These are phyloP conservation scores for Melanotaenia nigrans DNA, from an alignment of 2,797 vertebrate species.

Conservation along the genomic window DNA sequence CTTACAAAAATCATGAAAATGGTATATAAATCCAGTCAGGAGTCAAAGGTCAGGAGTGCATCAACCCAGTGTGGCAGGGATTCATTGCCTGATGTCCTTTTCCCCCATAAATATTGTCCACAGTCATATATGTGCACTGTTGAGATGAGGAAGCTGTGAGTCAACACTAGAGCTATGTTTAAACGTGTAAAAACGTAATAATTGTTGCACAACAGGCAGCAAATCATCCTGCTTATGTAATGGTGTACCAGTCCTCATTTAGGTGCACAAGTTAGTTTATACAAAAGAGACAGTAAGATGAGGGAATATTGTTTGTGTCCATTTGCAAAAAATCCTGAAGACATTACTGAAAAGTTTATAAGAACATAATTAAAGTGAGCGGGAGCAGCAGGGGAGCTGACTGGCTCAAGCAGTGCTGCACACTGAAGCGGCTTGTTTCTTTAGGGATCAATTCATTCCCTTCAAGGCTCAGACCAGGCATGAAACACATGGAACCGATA, in stretches of 20 bases:
- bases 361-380: slow-evolving; percentile 40
- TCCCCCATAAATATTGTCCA: slow-evolving; percentile 49
- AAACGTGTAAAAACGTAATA: not conserved
- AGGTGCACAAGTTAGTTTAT: not conserved
- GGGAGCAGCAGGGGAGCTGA: slow-evolving; percentile 57
- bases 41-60: slow-evolving; percentile 52
- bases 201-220: not conserved
- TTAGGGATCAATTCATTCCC: slow-evolving; percentile 71
- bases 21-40: slow-evolving; percentile 42
- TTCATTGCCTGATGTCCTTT: slow-evolving; percentile 39
- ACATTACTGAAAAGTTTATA: slow-evolving; percentile 48
- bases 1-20: slow-evolving; percentile 63
- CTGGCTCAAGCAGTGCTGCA: slow-evolving; percentile 50
- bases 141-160: slow-evolving; percentile 25
- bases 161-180: slow-evolving; percentile 19
- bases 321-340: slow-evolving; percentile 51
- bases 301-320: slow-evolving; percentile 15
- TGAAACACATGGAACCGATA: slow-evolving; percentile 81
- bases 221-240: slow-evolving; percentile 14
- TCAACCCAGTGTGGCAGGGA: slow-evolving; percentile 48
- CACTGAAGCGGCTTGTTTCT: slow-evolving; percentile 67
- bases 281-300: slow-evolving; percentile 24
- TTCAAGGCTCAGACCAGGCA: slow-evolving; percentile 56
- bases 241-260: not conserved
- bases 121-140: slow-evolving; percentile 7